phyloP scores from a whole-genome alignment of 2,888 invertebrate species.

The Melanostoma mellinum region DNA sequence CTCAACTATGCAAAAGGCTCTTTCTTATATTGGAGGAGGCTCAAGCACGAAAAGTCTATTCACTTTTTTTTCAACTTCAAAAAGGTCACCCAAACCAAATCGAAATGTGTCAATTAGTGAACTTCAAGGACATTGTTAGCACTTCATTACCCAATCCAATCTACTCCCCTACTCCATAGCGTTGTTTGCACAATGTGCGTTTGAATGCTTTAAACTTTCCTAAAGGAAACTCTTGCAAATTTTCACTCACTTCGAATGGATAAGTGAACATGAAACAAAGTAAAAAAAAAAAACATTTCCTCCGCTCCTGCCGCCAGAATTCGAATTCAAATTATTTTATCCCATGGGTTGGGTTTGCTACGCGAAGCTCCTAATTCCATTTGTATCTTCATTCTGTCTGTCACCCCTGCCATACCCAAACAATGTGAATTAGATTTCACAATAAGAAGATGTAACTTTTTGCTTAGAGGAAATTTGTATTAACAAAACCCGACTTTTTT shows the following conservation, averaged over 20 bases:
- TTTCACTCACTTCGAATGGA: constrained; percentile 70
- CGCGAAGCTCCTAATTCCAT: constrained; percentile 53
- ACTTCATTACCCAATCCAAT: constrained; percentile 68
- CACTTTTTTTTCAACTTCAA: constrained; percentile 44
- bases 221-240: constrained; percentile 48
- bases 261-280: constrained; percentile 53
- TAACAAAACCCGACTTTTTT: constrained; percentile 51
- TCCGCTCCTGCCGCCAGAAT: constrained; percentile 25
- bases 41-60: constrained; percentile 48
- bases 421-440: constrained; percentile 1
- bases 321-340: constrained; percentile 64
- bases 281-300: constrained; percentile 46
- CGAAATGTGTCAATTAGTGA: constrained; percentile 72
- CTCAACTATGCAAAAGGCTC: constrained; percentile 64
- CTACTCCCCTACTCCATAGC: background rate
- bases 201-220: constrained; percentile 43
- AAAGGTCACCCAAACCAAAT: constrained; percentile 67
- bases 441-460: constrained; percentile 50
- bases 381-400: constrained; percentile 46
- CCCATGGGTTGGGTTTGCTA: constrained; percentile 40
- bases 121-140: constrained; percentile 70
- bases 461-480: constrained; percentile 64
- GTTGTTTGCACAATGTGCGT: background rate
- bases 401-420: background rate
- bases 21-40: constrained; percentile 12